phyloP scores from a whole-genome alignment of 53 echinoderm and acorn worm genomes.

The Paracentrotus lividus region DNA sequence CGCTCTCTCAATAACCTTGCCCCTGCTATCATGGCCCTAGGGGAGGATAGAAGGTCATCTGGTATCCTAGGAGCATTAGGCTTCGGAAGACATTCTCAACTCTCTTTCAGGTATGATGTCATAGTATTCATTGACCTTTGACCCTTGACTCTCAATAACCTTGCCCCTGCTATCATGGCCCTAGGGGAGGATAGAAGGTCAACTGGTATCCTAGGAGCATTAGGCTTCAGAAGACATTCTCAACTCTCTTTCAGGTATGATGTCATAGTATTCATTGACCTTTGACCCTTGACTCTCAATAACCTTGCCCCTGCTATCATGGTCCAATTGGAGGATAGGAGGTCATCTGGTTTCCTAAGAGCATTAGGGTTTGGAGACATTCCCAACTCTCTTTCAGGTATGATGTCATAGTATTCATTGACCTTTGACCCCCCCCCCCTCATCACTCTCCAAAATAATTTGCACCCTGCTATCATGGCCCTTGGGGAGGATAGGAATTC shows the following conservation, averaged over 20 bases:
- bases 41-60: slow-evolving; percentile 88
- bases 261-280: not conserved
- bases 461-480: slow-evolving; percentile 77
- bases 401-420: not conserved
- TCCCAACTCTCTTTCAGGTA: slow-evolving; percentile 95
- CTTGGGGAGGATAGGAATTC: slow-evolving; percentile 91
- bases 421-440: too few species aligned
- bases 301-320: slow-evolving; percentile 82
- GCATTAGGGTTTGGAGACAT: slow-evolving; percentile 92
- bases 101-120: slow-evolving; percentile 87
- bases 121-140: not conserved
- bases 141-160: slow-evolving; percentile 91
- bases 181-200: slow-evolving; percentile 91
- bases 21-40: slow-evolving; percentile 78
- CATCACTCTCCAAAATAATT: slow-evolving; percentile 91
- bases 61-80: slow-evolving; percentile 96
- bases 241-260: slow-evolving; percentile 93
- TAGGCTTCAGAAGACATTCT: slow-evolving; percentile 93
- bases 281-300: too few species aligned
- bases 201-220: slow-evolving; percentile 90
- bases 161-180: slow-evolving; percentile 78
- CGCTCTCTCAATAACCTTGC: slow-evolving; percentile 88
- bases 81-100: slow-evolving; percentile 91
- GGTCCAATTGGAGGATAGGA: slow-evolving; percentile 85
- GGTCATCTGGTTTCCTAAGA: slow-evolving; percentile 90